These are phyloP conservation scores for Dendrolimus houi DNA, from an alignment of 2,888 invertebrate species.

Conservation along the genomic window DNA sequence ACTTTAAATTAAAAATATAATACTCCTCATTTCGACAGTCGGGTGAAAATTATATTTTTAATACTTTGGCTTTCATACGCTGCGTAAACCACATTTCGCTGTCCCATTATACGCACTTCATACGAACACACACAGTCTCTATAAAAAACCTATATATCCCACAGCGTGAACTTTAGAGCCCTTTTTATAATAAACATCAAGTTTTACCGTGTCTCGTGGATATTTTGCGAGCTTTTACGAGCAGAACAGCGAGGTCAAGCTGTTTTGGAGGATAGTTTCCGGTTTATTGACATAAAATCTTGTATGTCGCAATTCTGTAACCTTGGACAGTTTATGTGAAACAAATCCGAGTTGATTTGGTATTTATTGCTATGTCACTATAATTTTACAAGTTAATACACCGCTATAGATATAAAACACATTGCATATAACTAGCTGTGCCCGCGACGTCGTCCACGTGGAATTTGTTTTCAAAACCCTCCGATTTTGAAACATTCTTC, in stretches of 20 bases:
- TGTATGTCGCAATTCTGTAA: neutral
- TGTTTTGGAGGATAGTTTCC: neutral
- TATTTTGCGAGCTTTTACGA: neutral
- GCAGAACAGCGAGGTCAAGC: neutral
- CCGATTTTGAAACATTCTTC: too few relatives aligned
- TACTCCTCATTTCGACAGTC: too few relatives aligned
- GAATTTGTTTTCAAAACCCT: too few relatives aligned
- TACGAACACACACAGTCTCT: neutral
- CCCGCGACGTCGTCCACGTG: too few relatives aligned
- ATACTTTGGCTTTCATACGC: too few relatives aligned
- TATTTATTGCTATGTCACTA: neutral
- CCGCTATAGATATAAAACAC: too few relatives aligned
- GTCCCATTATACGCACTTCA: neutral
- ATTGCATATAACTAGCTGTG: too few relatives aligned
- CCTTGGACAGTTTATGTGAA: neutral
- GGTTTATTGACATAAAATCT: conserved; percentile 10
- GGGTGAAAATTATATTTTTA: too few relatives aligned
- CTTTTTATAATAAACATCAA: neutral
- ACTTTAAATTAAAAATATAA: too few relatives aligned
- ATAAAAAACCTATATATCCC: neutral
- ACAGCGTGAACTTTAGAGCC: neutral
- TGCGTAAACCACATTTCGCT: neutral
- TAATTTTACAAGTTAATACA: too few relatives aligned
- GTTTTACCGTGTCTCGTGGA: neutral
- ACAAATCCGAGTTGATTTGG: neutral